These are phyloP conservation scores for Matsumurasca onukii DNA, from an alignment of 1,140 invertebrate species.

Conservation along the genomic window DNA sequence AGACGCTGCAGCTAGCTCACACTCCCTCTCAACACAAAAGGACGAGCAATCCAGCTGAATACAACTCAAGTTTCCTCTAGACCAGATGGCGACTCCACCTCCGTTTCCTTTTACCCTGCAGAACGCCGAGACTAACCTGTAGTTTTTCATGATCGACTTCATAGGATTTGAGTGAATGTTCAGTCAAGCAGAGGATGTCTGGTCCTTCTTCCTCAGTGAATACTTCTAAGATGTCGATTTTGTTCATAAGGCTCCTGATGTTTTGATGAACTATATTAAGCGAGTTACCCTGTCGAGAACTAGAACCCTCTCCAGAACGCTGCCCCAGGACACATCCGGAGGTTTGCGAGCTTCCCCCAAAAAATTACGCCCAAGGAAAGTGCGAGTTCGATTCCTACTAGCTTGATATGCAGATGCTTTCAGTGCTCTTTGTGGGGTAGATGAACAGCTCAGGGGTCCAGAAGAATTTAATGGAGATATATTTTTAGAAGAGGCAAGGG, in stretches of 20 bases:
- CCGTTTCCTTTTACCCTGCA: no score
- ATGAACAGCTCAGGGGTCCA: not conserved
- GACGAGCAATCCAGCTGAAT: no score
- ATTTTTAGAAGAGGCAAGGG: not conserved
- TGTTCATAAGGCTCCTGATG: not conserved
- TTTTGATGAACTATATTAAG: not conserved
- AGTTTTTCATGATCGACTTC: not conserved
- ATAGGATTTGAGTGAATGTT: not conserved
- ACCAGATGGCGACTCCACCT: no score
- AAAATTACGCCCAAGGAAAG: not conserved
- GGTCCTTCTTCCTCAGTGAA: not conserved
- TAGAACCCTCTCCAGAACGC: not conserved
- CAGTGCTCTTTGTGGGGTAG: not conserved
- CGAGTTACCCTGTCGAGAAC: not conserved
- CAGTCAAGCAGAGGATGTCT: no score
- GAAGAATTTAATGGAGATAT: not conserved
- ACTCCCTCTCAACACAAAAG: no score
- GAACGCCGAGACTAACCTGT: no score
- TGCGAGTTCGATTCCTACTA: no score
- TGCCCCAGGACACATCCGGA: not conserved
- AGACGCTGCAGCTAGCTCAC: no score
- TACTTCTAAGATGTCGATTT: no score
- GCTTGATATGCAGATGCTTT: not conserved
- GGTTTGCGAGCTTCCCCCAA: no score
- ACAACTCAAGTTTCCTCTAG: no score